Base-by-base conservation (phyloP, 2,888 invertebrate genomes). In the Drosophila anceps region DNA sequence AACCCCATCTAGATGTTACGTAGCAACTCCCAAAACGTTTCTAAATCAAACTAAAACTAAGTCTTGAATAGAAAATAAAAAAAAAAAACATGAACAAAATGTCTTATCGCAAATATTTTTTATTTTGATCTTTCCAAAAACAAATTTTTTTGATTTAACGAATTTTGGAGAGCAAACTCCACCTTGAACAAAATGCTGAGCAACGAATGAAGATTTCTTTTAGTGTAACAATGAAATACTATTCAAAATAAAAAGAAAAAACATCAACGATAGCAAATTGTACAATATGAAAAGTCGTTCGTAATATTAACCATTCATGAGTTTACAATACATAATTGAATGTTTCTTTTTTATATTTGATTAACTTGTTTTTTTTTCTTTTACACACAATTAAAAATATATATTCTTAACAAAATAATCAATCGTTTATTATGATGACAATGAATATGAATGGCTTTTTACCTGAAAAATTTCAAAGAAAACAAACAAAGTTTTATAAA, bases 131-230 rank as follows among this genome's bases (percentile, higher is more conserved):
- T 86, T 68, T 79, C 51, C 43, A 70, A 44, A 75, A 63, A 69
- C 60, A 58, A 48, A 2, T 51, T 18, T 33, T 33, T 33, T 51
- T 51, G 31, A 20, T 13, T 51, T 33, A 51, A 61, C 67, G 33
- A 68, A 53, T 69, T 76, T 83, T 92, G 92, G 93, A 92, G 93
- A 93, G 93, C 79, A 91, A 93, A 93, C 92, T 93, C 93, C 92
- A 92, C 93, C 93, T 93, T 92, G 91, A 67, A 76, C 71, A 70
- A 69, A 77, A 70, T 76, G 70, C 70, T 58, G 69, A 76, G 79
- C 77, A 91, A 85, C 90, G 90, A 90, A 91, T 91, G 91, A 90
- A 76, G 80, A 82, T 76, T 83, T 87, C 24, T 79, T 71, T 48
- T 29, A 20, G 29, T 66, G 69, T 62, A 71, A 73, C 75, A 71